phyloP scores from a whole-genome alignment of 2,113 vertebrate genomes.

The Dicrurus megarhynchus region DNA sequence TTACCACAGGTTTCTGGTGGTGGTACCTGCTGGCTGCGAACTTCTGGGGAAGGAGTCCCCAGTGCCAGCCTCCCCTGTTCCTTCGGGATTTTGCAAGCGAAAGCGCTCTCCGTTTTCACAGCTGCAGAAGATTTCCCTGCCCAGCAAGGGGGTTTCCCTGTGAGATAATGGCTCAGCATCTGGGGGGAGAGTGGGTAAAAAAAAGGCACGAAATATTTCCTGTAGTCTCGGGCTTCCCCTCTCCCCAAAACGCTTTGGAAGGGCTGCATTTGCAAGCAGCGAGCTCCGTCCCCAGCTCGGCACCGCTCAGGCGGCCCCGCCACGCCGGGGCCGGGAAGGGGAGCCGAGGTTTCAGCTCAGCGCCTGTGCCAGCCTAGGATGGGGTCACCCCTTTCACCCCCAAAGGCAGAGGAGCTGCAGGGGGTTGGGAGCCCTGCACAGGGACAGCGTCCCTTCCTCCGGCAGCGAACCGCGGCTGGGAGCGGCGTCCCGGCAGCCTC shows the following conservation, averaged over 20 bases:
- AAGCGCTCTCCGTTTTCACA: rapidly evolving
- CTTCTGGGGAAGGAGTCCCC: not conserved
- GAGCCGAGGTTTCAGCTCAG: not conserved
- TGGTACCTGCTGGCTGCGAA: not conserved
- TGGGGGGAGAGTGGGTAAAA: not conserved
- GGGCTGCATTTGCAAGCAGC: not conserved
- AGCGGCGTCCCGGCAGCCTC: not conserved
- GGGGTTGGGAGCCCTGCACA: not conserved
- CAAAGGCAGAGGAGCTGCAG: not conserved
- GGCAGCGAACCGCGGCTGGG: not conserved
- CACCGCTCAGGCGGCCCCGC: rapidly evolving
- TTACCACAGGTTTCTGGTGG: not conserved
- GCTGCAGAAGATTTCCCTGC: not conserved
- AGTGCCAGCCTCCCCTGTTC: rapidly evolving
- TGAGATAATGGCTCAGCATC: rapidly evolving
- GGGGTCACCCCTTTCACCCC: not conserved
- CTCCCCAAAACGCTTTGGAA: not conserved
- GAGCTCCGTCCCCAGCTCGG: not conserved
- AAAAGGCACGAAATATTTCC: not conserved
- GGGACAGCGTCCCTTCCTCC: not conserved
- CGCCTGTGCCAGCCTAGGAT: not conserved
- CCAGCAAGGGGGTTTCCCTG: not conserved
- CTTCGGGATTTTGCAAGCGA: not conserved
- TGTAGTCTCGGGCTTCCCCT: not conserved
- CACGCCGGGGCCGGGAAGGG: rapidly evolving